Evolutionary conservation across 2,113 vertebrate species (phyloP).

Genomic region (Paralichthys olivaceus): DNA sequence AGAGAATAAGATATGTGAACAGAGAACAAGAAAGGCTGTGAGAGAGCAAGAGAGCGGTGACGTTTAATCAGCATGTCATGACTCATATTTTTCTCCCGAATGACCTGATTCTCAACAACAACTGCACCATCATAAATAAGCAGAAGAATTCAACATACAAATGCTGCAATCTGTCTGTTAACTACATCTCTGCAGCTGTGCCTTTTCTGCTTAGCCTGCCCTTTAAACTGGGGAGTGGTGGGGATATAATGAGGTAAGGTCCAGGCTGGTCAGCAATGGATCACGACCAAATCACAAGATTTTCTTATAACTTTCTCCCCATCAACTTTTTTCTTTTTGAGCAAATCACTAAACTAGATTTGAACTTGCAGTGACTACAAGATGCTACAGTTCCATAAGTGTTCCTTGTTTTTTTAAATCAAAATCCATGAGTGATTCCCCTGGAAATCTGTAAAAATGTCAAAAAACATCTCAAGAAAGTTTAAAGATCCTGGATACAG

Average conservation of each 20-base stretch:
- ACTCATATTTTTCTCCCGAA: not conserved
- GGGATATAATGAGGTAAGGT: slow-evolving; percentile 39
- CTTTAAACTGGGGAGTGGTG: slow-evolving; percentile 41
- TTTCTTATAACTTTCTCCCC: not conserved
- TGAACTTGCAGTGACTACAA: not conserved
- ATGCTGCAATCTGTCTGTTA: slow-evolving; percentile 16
- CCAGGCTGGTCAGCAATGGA: slow-evolving; percentile 37
- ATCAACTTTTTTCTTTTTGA: slow-evolving; percentile 16
- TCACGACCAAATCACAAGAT: slow-evolving; percentile 38
- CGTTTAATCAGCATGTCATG: not conserved
- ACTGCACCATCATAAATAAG: slow-evolving; percentile 9
- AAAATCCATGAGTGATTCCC: too few relatives aligned
- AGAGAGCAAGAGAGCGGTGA: not conserved
- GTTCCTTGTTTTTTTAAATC: too few relatives aligned
- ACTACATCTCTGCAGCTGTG: slow-evolving; percentile 44
- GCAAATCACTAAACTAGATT: slow-evolving; percentile 36
- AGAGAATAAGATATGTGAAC: slow-evolving; percentile 59
- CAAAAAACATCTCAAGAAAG: too few relatives aligned
- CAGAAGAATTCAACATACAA: slow-evolving; percentile 17
- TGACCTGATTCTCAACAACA: not conserved
- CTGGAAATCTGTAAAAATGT: too few relatives aligned
- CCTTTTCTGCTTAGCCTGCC: slow-evolving; percentile 50
- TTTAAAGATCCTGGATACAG: too few relatives aligned
- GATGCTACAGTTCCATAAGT: not conserved
- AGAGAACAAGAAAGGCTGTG: slow-evolving; percentile 15